Evolutionary conservation across 2,888 invertebrate genomes (phyloP).

Genomic region (Neoitamus cyanurus): DNA sequence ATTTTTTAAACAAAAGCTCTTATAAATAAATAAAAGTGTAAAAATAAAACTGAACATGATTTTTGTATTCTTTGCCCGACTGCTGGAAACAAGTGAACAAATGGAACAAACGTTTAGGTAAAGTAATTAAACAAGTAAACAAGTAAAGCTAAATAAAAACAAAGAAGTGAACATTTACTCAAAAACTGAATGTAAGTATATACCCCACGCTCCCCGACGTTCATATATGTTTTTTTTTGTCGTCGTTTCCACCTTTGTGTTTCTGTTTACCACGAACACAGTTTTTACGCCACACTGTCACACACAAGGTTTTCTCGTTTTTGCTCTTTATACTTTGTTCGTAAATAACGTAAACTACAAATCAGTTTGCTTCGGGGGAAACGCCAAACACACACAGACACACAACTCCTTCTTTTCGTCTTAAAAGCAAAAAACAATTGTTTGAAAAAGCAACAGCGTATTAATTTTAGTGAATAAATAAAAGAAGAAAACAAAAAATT

Average conservation of each 20-base stretch:
- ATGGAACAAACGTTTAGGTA: conserved; percentile 21
- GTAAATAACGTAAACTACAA: not conserved
- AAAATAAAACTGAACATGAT: conserved; percentile 30
- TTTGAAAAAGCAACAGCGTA: not conserved
- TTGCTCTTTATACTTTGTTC: not conserved
- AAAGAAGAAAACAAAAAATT: conserved; percentile 26
- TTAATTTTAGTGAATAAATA: conserved; percentile 31
- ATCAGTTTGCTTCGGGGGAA: not conserved
- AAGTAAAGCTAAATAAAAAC: not conserved
- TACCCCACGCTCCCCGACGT: not conserved
- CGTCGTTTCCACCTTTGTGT: not conserved
- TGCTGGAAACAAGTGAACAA: conserved; percentile 10
- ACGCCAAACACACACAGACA: not conserved
- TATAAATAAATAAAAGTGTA: conserved; percentile 22
- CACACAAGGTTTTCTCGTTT: not conserved
- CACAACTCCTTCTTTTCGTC: not conserved
- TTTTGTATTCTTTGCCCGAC: conserved; percentile 30
- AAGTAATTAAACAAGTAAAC: conserved; percentile 14
- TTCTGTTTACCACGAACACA: not conserved
- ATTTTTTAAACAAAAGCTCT: conserved; percentile 12
- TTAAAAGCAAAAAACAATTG: not conserved
- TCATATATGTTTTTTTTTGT: not conserved
- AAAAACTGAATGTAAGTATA: conserved; percentile 18
- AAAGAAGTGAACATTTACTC: conserved; percentile 17
- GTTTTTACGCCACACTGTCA: not conserved